These are phyloP conservation scores for Dysdera silvatica DNA, from an alignment of 1,140 invertebrate species.

Conservation along the genomic window DNA sequence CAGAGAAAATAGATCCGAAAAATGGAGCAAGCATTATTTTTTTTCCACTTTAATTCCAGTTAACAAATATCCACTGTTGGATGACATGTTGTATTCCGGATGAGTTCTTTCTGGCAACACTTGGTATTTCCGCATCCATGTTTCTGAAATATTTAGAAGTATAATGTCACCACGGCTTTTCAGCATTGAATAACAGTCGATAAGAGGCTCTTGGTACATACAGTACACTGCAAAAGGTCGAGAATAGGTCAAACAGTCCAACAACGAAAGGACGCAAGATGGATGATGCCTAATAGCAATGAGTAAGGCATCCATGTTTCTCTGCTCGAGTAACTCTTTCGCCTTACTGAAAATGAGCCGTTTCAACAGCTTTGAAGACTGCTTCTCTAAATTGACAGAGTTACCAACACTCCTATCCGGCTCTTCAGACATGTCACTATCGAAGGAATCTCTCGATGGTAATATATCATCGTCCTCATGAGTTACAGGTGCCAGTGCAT, in stretches of 20 bases:
- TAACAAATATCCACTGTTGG: conserved; percentile 65
- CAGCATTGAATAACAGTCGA: conserved; percentile 67
- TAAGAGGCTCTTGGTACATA: conserved; percentile 62
- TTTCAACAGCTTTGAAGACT: conserved; percentile 5
- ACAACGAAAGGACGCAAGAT: conserved; percentile 61
- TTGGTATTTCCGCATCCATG: conserved; percentile 83
- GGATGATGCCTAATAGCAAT: conserved; percentile 78
- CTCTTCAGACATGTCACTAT: no score
- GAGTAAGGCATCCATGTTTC: conserved; percentile 64
- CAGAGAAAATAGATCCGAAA: no score
- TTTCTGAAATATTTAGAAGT: conserved; percentile 67
- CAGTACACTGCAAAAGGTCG: conserved; percentile 77
- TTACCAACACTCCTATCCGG: no score
- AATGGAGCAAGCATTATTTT: neutral
- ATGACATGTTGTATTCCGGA: conserved; percentile 68
- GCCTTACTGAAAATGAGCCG: conserved; percentile 22
- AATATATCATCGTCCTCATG: no score
- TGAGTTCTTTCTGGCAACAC: conserved; percentile 73
- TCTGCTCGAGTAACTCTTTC: conserved; percentile 19
- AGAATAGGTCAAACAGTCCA: conserved; percentile 65
- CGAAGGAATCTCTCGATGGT: no score
- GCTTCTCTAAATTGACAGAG: no score
- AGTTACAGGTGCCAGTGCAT: neutral
- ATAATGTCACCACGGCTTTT: conserved; percentile 60
- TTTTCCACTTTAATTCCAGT: conserved; percentile 51